Base-by-base conservation (phyloP, 1,140 invertebrate genomes). In the Eulimnadia texana region DNA sequence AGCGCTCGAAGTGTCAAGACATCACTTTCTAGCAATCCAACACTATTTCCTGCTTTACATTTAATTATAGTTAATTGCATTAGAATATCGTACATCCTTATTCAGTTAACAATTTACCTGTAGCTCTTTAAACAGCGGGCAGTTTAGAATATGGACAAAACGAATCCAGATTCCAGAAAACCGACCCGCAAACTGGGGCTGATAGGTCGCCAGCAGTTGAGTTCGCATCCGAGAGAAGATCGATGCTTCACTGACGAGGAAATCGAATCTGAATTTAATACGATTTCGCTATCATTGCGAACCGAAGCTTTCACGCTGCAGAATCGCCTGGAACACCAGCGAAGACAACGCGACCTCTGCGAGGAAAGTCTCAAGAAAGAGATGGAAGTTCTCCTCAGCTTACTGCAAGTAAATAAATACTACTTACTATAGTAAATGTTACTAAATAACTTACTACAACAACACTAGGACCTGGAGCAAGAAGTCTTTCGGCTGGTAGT, bases 261-360 rank as follows among this genome's bases (percentile, higher is more conserved):
- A 19, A 57, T 57, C 27, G 55, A 57, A 27, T 23, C 27, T 27
- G 29, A 57, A 27, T 57, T 29, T 33, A 57, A 57, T 27, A 20
- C 55, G 6, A 57, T 57, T 57, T 57, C 27, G n/a, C 33, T 57
- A 11, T 27, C 55, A 19, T 23, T 57, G 11, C 55, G 55, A 23
- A 57, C 55, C 16, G 55, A 57, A 22, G 33, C 27, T 57, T 33
- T 57, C 27, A 57, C 55, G 11, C 55, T 57, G 9, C 27, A 33
- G 27, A 23, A 57, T 20, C 28, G 55, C 22, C n/a, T 57, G 55
- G 55, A 57, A 20, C 55, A 57, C 55, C 55, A 57, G 27, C 55
- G 33, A 20, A 33, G 27, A 10, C 27, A 57, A 20, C 24, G 55
- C 22, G 55, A 57, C 10, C 55, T 57, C 22, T 27, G 27, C 16